Conservation (phyloP, 2,888 invertebrate genomes). For the Watsonalla binaria region DNA sequence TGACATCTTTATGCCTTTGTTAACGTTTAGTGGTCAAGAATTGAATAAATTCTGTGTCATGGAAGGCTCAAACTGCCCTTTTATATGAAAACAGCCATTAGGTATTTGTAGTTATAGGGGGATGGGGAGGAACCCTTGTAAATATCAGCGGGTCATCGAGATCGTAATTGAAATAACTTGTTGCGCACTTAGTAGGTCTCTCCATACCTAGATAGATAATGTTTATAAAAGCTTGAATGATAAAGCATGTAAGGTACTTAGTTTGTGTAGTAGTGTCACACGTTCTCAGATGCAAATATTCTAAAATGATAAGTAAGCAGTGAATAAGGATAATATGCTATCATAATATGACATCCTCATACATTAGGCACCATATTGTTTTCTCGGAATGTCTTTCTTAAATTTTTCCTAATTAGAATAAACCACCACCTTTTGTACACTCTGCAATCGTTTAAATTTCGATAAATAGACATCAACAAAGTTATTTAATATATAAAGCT, state of each 20-base stretch:
- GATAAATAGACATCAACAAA: too few relatives aligned
- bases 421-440: too few relatives aligned
- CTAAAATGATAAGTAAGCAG: too few relatives aligned
- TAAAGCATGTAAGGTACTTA: background rate
- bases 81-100: conserved; percentile 19
- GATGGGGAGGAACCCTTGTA: conserved; percentile 19
- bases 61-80: conserved; percentile 1
- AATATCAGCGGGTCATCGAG: conserved; percentile 37
- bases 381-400: too few relatives aligned
- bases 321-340: too few relatives aligned
- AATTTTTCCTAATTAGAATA: too few relatives aligned
- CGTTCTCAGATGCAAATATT: too few relatives aligned
- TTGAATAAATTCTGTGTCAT: conserved; percentile 1
- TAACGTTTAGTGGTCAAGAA: background rate
- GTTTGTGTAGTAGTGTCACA: too few relatives aligned
- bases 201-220: background rate
- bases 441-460: too few relatives aligned
- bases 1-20: background rate
- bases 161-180: conserved; percentile 43
- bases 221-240: background rate
- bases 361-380: too few relatives aligned
- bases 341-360: too few relatives aligned
- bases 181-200: conserved; percentile 13
- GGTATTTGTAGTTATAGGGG: conserved; percentile 4
- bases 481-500: too few relatives aligned